phyloP scores from a whole-genome alignment of 2,888 invertebrate species.

The Polymixis lichenea region DNA sequence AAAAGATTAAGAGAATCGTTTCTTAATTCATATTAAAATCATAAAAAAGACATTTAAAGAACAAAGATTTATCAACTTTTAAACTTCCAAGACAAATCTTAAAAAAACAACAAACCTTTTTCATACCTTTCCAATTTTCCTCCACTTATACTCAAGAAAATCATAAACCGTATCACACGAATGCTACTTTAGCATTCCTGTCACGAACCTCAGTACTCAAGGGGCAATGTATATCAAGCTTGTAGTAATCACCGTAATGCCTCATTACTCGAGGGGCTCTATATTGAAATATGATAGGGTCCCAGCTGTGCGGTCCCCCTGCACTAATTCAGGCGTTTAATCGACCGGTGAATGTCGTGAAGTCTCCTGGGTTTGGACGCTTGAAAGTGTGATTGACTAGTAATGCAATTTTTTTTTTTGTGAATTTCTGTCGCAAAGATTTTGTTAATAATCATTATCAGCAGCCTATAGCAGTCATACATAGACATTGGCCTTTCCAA shows the following conservation, averaged over 20 bases:
- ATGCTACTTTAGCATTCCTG: conserved; percentile 47
- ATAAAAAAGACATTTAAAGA: too few relatives aligned
- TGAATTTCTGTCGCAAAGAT: neutral
- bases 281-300: conserved; percentile 83
- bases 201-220: conserved; percentile 62
- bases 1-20: neutral
- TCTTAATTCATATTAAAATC: neutral
- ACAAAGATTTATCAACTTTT: neutral
- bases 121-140: conserved; percentile 24
- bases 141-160: conserved; percentile 41
- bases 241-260: conserved; percentile 66
- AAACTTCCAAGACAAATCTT: neutral
- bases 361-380: conserved; percentile 59
- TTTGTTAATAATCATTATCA: neutral
- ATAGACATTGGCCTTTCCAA: too few relatives aligned
- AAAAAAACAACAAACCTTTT: neutral
- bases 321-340: conserved; percentile 82
- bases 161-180: conserved; percentile 40
- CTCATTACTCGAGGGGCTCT: conserved; percentile 67
- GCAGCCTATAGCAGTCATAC: too few relatives aligned
- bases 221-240: conserved; percentile 68
- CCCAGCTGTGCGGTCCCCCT: conserved; percentile 78
- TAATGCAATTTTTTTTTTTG: conserved; percentile 22
- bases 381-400: conserved; percentile 57
- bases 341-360: conserved; percentile 71